Evolutionary conservation across 2,113 vertebrate genomes (phyloP).

Genomic region (Odontesthes bonariensis): DNA sequence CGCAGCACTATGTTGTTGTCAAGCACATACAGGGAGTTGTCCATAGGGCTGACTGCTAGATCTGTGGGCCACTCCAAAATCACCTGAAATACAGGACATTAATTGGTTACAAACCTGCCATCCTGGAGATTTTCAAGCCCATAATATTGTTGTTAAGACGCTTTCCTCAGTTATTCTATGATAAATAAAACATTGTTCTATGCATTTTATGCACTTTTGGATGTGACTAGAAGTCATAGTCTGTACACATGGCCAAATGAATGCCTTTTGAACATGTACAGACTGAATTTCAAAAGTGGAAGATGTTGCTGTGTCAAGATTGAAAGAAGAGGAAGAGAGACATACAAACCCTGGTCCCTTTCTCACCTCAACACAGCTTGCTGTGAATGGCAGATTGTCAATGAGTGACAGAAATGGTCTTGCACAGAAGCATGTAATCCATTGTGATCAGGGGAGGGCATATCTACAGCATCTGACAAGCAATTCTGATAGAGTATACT

Average conservation of each 20-base stretch:
- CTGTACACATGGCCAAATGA: slow-evolving; percentile 1
- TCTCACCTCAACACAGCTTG: slow-evolving; percentile 17
- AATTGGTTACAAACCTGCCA: not conserved
- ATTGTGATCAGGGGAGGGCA: not conserved
- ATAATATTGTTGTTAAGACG: not conserved
- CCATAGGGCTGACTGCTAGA: slow-evolving; percentile 95
- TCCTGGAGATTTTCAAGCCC: not conserved
- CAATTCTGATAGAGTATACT: not conserved
- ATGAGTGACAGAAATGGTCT: slow-evolving; percentile 17
- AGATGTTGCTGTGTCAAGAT: slow-evolving; percentile 16
- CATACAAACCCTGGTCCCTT: slow-evolving; percentile 2
- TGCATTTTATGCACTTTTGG: too few species aligned
- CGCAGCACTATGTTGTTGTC: slow-evolving; percentile 96
- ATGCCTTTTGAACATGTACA: slow-evolving; percentile 1
- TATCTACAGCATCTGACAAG: slow-evolving; percentile 7
- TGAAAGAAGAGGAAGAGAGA: slow-evolving; percentile 10
- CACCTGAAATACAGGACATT: slow-evolving; percentile 82
- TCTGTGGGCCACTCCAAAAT: slow-evolving; percentile 98
- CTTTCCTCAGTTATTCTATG: not conserved
- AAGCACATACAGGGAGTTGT: slow-evolving; percentile 96
- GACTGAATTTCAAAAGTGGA: not conserved
- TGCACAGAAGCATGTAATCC: slow-evolving; percentile 1
- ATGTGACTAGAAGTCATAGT: not conserved
- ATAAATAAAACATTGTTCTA: not conserved
- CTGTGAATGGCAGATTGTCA: slow-evolving; percentile 13